phyloP scores from a whole-genome alignment of 2,888 invertebrate genomes.

The Xestia c-nigrum region DNA sequence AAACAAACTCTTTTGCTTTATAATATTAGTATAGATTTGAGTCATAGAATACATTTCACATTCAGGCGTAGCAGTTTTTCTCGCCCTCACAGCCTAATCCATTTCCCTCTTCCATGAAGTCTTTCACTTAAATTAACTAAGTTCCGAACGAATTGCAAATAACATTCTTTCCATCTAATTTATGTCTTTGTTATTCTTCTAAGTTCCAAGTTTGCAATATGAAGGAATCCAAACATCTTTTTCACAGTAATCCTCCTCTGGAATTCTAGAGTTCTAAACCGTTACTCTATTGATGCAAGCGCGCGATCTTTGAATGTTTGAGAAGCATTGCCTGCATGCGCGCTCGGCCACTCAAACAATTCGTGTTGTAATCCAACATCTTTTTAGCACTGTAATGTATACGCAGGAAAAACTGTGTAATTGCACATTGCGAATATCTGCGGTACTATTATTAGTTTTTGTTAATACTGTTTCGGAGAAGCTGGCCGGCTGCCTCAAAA shows the following conservation, averaged over 20 bases:
- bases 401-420: constrained; percentile 62
- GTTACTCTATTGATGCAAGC: constrained; percentile 68
- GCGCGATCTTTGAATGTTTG: constrained; percentile 70
- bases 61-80: neutral
- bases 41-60: neutral
- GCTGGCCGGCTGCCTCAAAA: constrained; percentile 47
- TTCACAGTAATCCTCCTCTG: constrained; percentile 48
- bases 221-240: constrained; percentile 43
- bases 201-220: constrained; percentile 5
- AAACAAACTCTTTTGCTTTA: too few species aligned
- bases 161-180: constrained; percentile 10
- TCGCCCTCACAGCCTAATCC: neutral
- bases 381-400: constrained; percentile 66
- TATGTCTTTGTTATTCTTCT: constrained; percentile 23
- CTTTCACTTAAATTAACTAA: constrained; percentile 2
- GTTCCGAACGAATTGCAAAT: constrained; percentile 8
- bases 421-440: constrained; percentile 65
- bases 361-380: constrained; percentile 68
- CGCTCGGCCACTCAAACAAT: constrained; percentile 61
- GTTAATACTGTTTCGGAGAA: constrained; percentile 50
- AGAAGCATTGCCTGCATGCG: constrained; percentile 67
- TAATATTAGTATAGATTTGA: too few species aligned
- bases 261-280: constrained; percentile 63
- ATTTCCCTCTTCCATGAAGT: neutral
- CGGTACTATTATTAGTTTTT: constrained; percentile 59